phyloP scores from a whole-genome alignment of 2,888 invertebrate species.

The Agrilus biguttatus region DNA sequence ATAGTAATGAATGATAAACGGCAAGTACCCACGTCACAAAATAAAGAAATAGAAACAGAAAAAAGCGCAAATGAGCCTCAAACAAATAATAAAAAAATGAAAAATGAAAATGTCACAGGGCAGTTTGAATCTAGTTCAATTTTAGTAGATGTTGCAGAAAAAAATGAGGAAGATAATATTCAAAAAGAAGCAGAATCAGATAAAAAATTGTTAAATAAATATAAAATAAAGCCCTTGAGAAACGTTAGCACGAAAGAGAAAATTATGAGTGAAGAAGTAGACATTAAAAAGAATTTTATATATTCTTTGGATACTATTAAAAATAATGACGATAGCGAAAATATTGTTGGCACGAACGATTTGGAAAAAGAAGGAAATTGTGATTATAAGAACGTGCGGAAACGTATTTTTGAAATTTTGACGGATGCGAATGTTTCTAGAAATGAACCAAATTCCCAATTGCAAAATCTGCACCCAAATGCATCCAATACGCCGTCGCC shows the following conservation, averaged over 20 bases:
- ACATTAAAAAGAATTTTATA: too few species aligned
- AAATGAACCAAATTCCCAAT: slow-evolving; percentile 24
- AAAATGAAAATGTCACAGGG: too few species aligned
- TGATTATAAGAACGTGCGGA: neutral
- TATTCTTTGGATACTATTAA: too few species aligned
- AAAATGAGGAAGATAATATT: slow-evolving; percentile 6
- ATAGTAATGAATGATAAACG: too few species aligned
- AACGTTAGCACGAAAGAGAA: slow-evolving; percentile 4
- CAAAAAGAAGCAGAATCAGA: slow-evolving; percentile 6
- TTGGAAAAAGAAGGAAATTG: neutral
- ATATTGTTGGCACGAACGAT: neutral
- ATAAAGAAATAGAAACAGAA: neutral
- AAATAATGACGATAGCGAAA: neutral
- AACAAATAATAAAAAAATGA: neutral
- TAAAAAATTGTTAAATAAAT: slow-evolving; percentile 8
- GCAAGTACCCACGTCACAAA: neutral
- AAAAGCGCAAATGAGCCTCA: neutral
- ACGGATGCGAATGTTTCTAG: slow-evolving; percentile 19
- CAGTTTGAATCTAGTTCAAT: too few species aligned
- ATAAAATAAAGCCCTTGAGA: slow-evolving; percentile 5
- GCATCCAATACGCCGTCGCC: slow-evolving; percentile 18
- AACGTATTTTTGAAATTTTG: slow-evolving; percentile 21
- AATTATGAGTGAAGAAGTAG: slow-evolving; percentile 5
- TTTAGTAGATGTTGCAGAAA: neutral
- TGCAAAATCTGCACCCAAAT: slow-evolving; percentile 27